Conservation (phyloP, 2,113 vertebrate genomes). For the Pseudopipra pipra region DNA sequence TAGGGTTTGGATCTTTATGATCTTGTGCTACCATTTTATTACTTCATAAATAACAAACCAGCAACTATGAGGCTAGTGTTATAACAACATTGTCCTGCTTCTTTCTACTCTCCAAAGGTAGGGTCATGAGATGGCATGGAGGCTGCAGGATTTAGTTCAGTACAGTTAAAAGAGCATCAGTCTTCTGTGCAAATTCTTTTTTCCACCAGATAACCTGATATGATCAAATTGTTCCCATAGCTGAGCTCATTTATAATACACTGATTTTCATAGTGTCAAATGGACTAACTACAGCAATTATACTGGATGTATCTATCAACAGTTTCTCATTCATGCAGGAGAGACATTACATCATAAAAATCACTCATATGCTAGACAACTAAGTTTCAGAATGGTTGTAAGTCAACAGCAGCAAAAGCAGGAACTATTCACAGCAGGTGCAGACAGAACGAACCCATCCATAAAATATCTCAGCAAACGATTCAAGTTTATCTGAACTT, state of each 20-base stretch:
- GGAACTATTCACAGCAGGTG: neutral
- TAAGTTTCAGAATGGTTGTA: neutral
- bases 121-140: accelerated
- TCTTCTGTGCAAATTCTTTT: neutral
- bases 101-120: neutral
- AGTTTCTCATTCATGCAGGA: neutral
- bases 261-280: neutral
- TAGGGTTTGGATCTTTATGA: neutral
- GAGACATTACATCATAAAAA: neutral
- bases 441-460: neutral
- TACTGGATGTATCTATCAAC: neutral
- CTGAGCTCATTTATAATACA: neutral
- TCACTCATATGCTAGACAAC: neutral
- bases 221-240: neutral
- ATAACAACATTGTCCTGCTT: neutral
- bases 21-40: neutral
- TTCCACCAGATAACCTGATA: neutral
- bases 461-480: neutral
- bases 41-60: neutral
- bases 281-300: neutral
- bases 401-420: neutral
- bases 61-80: neutral
- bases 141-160: neutral
- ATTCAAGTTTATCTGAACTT: neutral
- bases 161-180: neutral